These are phyloP conservation scores for Siphamia tubifer DNA, from an alignment of 2,113 vertebrate species.

Conservation along the genomic window DNA sequence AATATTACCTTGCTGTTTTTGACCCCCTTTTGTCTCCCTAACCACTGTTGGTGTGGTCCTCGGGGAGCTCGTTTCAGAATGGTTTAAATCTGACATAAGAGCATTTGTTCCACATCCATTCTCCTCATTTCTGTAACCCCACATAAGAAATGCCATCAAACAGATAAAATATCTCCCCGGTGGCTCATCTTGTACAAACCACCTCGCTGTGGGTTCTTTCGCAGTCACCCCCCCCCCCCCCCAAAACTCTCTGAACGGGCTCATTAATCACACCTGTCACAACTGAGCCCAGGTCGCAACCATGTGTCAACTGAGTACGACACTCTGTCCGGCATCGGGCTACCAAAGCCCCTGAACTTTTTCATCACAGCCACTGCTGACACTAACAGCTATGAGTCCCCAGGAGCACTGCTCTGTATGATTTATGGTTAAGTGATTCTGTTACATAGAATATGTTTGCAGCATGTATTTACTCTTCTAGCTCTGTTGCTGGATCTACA, in stretches of 20 bases:
- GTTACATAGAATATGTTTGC: slow-evolving; percentile 70
- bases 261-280: slow-evolving; percentile 62
- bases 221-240: no score
- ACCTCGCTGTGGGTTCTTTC: slow-evolving; percentile 3
- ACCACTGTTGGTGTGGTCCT: slow-evolving; percentile 13
- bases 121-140: slow-evolving; percentile 2
- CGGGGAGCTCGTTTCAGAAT: slow-evolving; percentile 46
- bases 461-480: slow-evolving; percentile 70
- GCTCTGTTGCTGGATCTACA: slow-evolving; percentile 64
- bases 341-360: slow-evolving; percentile 38
- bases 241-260: slow-evolving; percentile 9
- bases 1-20: slow-evolving; percentile 32
- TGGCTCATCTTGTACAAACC: slow-evolving; percentile 14
- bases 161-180: not conserved
- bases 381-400: slow-evolving; percentile 20
- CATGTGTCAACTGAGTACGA: slow-evolving; percentile 43
- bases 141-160: slow-evolving; percentile 13
- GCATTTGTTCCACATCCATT: slow-evolving; percentile 48
- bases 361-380: slow-evolving; percentile 54
- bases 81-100: slow-evolving; percentile 36
- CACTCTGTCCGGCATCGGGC: slow-evolving; percentile 44
- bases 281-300: slow-evolving; percentile 49
- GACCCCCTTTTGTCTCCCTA: slow-evolving; percentile 35
- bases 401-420: slow-evolving; percentile 34
- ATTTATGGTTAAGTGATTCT: slow-evolving; percentile 61